A percentile compares a stretch with the other conserved stretches of the same genome.
Conservation (phyloP, 2,113 vertebrate genomes). For the Desmodus rotundus region DNA sequence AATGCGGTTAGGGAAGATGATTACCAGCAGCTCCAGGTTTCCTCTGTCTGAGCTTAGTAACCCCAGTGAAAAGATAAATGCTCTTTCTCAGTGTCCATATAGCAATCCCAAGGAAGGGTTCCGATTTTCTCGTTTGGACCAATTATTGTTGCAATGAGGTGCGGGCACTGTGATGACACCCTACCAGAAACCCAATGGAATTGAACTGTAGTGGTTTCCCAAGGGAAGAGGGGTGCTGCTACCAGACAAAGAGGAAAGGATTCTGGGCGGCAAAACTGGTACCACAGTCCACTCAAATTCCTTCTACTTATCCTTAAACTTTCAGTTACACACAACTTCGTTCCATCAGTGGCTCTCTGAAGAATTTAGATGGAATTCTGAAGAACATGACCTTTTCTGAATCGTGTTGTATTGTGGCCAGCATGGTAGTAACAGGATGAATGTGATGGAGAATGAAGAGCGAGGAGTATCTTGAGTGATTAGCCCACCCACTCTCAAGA, state of each 20-base stretch:
- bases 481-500: not conserved
- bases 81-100: not conserved
- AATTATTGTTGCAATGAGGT: not conserved
- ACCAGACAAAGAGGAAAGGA: not conserved
- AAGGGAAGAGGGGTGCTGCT: not conserved
- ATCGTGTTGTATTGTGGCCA: not conserved
- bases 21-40: not conserved
- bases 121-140: not conserved
- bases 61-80: not conserved
- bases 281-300: not conserved
- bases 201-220: not conserved
- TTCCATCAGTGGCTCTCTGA: not conserved
- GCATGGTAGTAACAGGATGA: not conserved
- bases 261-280: not conserved
- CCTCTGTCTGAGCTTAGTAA: not conserved
- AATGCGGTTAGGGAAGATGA: not conserved
- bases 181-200: not conserved
- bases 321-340: not conserved
- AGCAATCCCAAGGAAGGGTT: not conserved
- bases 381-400: not conserved
- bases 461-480: not conserved
- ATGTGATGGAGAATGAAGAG: not conserved
- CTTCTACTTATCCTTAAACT: not conserved
- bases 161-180: not conserved
- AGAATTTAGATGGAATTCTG: not conserved